Conservation (phyloP, 2,113 vertebrate genomes). For the Hyperopisus bebe region DNA sequence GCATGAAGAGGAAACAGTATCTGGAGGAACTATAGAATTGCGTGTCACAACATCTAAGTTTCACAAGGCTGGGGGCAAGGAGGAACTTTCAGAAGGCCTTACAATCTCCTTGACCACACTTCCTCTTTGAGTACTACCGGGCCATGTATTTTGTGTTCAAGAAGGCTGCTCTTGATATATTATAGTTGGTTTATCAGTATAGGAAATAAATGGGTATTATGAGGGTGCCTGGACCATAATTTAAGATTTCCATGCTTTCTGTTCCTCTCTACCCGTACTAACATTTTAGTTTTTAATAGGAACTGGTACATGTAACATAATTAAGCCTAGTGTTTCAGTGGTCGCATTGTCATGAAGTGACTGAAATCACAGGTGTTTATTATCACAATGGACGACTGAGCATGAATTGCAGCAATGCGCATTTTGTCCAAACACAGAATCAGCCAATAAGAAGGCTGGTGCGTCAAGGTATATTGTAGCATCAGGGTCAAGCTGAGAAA, state of each 20-base stretch:
- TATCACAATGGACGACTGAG: background rate
- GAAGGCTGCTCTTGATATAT: background rate
- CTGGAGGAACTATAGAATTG: background rate
- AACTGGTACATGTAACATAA: background rate
- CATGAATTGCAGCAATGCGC: background rate
- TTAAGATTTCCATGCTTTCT: background rate
- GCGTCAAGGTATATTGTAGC: background rate
- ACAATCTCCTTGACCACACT: constrained; percentile 46
- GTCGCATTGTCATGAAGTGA: background rate
- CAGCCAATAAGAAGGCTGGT: background rate
- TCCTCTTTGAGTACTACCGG: constrained; percentile 33
- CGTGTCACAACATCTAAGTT: constrained; percentile 6
- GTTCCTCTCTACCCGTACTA: background rate
- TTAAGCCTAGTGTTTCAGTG: background rate
- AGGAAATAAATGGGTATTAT: background rate
- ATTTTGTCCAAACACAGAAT: background rate
- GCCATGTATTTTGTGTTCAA: background rate
- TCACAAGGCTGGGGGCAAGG: constrained; percentile 2
- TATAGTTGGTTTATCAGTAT: background rate
- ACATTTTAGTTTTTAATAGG: background rate
- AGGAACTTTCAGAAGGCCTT: constrained; percentile 36
- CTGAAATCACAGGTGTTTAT: background rate
- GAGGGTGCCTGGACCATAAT: background rate
- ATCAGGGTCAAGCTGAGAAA: background rate
- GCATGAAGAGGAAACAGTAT: background rate